A percentile compares a stretch with the other conserved stretches of the same genome.
These are phyloP conservation scores for Podiceps cristatus DNA, from an alignment of 2,113 vertebrate genomes.

Conservation along the genomic window DNA sequence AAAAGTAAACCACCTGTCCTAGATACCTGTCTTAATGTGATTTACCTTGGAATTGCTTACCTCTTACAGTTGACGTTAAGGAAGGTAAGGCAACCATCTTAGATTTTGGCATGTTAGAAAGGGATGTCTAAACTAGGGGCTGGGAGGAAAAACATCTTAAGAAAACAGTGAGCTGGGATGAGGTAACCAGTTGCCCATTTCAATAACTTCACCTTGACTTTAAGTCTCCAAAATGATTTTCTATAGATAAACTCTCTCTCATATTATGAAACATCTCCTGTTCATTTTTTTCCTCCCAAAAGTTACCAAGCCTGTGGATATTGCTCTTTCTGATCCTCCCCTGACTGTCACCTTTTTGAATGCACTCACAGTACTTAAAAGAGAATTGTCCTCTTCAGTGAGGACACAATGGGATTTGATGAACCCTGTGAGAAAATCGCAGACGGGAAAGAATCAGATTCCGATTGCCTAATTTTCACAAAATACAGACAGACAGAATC, in stretches of 20 bases:
- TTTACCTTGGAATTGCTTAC: background rate
- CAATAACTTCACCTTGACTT: background rate
- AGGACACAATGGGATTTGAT: constrained; percentile 44
- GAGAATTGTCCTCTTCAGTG: background rate
- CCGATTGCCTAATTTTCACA: constrained; percentile 2
- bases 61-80: background rate
- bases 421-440: background rate
- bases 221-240: background rate
- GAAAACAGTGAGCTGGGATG: background rate
- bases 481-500: background rate
- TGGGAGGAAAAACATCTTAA: background rate
- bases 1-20: background rate
- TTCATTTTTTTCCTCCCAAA: background rate
- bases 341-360: background rate
- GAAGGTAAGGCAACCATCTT: background rate
- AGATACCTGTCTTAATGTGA: background rate
- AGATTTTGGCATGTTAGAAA: background rate
- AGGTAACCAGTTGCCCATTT: background rate
- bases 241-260: background rate
- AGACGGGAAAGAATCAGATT: background rate
- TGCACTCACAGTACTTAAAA: background rate
- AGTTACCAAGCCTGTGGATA: background rate
- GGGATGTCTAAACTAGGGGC: background rate
- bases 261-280: background rate
- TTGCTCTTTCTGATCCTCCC: background rate